Evolutionary conservation across 2,888 invertebrate genomes (phyloP).

Genomic region (Leptinotarsa juncta): DNA sequence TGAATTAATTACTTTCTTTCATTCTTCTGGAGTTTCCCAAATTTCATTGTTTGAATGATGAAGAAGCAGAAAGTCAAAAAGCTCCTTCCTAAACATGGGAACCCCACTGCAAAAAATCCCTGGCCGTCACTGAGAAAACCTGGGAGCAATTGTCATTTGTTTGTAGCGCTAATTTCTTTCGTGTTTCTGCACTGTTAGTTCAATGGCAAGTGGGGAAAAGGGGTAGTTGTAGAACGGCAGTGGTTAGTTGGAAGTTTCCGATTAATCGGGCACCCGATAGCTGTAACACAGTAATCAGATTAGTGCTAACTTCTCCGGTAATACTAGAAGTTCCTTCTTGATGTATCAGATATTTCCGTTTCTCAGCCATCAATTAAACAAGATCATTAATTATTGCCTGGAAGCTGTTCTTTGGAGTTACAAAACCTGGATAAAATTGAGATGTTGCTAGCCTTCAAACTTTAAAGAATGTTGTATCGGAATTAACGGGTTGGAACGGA

Average conservation of each 20-base stretch:
- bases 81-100: no score
- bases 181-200: constrained; percentile 21
- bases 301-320: constrained; percentile 43
- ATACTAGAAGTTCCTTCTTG: constrained; percentile 27
- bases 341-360: constrained; percentile 27
- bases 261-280: constrained; percentile 49
- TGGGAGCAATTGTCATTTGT: constrained; percentile 36
- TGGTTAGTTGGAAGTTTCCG: constrained; percentile 42
- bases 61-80: no score
- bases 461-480: no score
- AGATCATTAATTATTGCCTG: constrained; percentile 29
- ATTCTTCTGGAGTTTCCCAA: no score
- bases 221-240: constrained; percentile 20
- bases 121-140: not conserved
- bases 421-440: not conserved
- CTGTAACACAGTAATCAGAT: constrained; percentile 48
- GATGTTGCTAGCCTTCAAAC: not conserved
- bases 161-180: constrained; percentile 31
- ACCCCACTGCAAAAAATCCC: not conserved
- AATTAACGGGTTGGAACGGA: no score
- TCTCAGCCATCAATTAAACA: constrained; percentile 32
- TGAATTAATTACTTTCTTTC: no score
- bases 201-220: not conserved
- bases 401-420: constrained; percentile 4
- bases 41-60: no score